Evolutionary conservation across 2,113 vertebrate genomes (phyloP), one percentile per base, ranked within the genome.

Genomic region (Aspidoscelis tigris): DNA sequence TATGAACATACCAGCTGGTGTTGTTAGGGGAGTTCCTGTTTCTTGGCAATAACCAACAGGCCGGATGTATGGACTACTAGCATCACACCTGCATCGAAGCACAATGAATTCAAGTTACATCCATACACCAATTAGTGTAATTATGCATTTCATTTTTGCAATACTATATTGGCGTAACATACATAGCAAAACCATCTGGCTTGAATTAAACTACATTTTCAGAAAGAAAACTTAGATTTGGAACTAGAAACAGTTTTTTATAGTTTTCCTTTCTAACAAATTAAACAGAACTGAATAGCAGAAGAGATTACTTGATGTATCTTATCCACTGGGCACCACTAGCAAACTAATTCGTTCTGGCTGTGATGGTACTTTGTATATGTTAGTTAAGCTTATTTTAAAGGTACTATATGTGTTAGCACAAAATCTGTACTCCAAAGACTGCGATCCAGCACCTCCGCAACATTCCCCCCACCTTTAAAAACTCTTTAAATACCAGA

Each of bases 31-130:
- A 73, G 96, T 91, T 90, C 94, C 94, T 73, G 92, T 93, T 88
- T 97, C 98, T 91, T 98, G 96, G 91, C 97, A 98, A 89, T 95
- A 98, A 10, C 98, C 98, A 21, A 98, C 97, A 66, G 98, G 98
- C 91, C 95, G 97, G 83, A 98, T 98, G 88, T 97, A 98, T 0
- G 97, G 97, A 93, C 97, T 98, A 95, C 97, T 98, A 2, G 97
- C 95, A 82, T 98, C 98, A 92, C 98, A 98, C 98, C 98, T 98
- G 93, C 53, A 92, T 61, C 86, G 81, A 82, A 84, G 71, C 58
- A 89, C 88, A 89, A 76, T 72, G 89, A 86, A 87, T 91, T 91
- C 58, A 69, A 85, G 86, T 81, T 83, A 89, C 26, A 89, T 75
- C 78, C 16, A 58, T 79, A 87, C 43, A 66, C 75, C 78, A 88